These are phyloP conservation scores for Bombus sylvicola DNA, from an alignment of 1,140 invertebrate species.

Conservation along the genomic window DNA sequence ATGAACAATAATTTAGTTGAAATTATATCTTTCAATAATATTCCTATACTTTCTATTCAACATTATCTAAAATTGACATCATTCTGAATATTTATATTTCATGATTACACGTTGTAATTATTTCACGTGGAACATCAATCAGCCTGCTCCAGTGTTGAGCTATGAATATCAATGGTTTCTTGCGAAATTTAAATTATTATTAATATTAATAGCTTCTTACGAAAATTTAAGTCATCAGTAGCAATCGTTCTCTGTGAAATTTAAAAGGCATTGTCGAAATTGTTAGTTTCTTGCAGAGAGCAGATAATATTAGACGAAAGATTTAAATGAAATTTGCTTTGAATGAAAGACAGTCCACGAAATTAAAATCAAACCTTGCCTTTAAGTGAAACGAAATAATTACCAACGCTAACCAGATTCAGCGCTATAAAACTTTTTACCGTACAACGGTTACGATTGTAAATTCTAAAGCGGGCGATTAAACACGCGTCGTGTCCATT, in stretches of 20 bases:
- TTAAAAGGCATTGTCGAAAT: too few species aligned
- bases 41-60: too few species aligned
- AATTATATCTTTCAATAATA: too few species aligned
- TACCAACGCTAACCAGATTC: not conserved
- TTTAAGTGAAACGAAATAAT: constrained; percentile 2
- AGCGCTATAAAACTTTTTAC: not conserved
- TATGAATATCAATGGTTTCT: not conserved
- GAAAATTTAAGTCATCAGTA: not conserved
- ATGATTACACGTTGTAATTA: not conserved
- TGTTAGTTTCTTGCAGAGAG: too few species aligned
- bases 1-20: too few species aligned
- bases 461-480: constrained; percentile 12
- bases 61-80: too few species aligned
- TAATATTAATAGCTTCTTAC: not conserved
- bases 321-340: not conserved
- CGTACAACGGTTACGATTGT: not conserved
- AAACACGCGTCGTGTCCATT: not conserved
- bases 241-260: not conserved
- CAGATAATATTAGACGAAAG: not conserved
- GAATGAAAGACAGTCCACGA: not conserved
- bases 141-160: not conserved
- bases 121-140: not conserved
- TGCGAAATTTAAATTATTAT: not conserved
- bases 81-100: too few species aligned
- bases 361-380: not conserved